Percentiles rank a stretch among this genome's conserved stretches.
Conservation (phyloP, 2,888 invertebrate genomes). For the Agriotes lineatus region DNA sequence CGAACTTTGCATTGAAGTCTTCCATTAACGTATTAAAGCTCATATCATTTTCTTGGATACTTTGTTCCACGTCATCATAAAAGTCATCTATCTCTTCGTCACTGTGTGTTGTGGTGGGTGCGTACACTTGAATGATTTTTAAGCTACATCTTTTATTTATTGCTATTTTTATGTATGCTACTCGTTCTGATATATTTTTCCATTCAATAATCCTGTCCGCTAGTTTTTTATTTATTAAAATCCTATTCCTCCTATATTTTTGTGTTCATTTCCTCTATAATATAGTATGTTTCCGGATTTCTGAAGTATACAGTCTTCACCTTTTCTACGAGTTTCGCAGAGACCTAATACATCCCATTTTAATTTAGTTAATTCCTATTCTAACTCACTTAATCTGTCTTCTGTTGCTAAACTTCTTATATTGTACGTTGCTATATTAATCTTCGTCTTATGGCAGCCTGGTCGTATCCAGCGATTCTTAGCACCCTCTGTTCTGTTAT, state of each 20-base stretch:
- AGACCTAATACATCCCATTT: slow-evolving; percentile 3
- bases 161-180: slow-evolving; percentile 1
- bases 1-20: too few relatives aligned
- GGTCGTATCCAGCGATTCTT: background rate
- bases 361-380: background rate
- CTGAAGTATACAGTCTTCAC: background rate
- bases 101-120: background rate
- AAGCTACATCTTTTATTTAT: background rate
- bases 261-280: too few relatives aligned
- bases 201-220: background rate
- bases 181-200: background rate
- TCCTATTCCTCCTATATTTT: background rate
- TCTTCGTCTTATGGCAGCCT: background rate
- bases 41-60: background rate
- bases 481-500: background rate
- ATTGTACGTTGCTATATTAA: background rate
- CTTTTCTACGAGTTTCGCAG: slow-evolving; percentile 1
- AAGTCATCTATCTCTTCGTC: background rate
- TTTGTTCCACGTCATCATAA: slow-evolving; percentile 1
- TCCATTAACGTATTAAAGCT: background rate
- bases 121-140: background rate
- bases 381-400: too few relatives aligned
- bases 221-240: background rate
- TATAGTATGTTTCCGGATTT: background rate
- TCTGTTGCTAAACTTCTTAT: too few relatives aligned